Evolutionary conservation across 2,888 invertebrate genomes (phyloP).

Genomic region (Oxystoma pomonae): DNA sequence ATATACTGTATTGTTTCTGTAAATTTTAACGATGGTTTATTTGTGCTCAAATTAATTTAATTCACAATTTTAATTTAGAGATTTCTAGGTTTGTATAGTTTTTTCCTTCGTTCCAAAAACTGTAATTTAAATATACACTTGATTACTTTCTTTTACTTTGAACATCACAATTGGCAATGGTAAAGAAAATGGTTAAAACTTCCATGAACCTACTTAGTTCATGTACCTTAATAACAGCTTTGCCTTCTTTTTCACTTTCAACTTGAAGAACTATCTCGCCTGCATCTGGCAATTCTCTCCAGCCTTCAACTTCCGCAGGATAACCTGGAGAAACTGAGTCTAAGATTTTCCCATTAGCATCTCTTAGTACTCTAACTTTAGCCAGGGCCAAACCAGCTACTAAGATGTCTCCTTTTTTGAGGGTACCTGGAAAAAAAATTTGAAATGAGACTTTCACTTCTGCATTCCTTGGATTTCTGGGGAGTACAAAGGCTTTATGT

Average conservation of each 20-base stretch:
- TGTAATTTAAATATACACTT: no score
- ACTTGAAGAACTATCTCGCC: conserved; percentile 88
- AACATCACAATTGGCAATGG: no score
- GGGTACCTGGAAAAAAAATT: no score
- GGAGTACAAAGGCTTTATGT: no score
- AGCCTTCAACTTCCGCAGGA: conserved; percentile 85
- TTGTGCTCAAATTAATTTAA: no score
- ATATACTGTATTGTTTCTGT: no score
- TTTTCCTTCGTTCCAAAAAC: no score
- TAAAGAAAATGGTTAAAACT: neutral
- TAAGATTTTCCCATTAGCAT: conserved; percentile 68
- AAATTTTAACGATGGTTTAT: no score
- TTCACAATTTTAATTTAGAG: no score
- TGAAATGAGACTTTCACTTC: conserved; percentile 11
- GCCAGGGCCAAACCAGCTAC: conserved; percentile 84
- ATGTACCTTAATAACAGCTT: conserved; percentile 36
- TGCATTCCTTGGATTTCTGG: no score
- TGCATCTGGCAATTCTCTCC: conserved; percentile 83
- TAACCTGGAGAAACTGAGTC: conserved; percentile 70
- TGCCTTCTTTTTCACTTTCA: conserved; percentile 43
- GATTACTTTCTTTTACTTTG: no score
- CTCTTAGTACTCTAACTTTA: conserved; percentile 75
- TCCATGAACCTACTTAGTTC: conserved; percentile 32
- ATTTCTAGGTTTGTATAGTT: no score
- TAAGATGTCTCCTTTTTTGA: conserved; percentile 70